Percentiles rank a stretch among this genome's conserved stretches.
These are phyloP conservation scores for Agapostemon virescens DNA, from an alignment of 2,888 invertebrate species.

Conservation along the genomic window DNA sequence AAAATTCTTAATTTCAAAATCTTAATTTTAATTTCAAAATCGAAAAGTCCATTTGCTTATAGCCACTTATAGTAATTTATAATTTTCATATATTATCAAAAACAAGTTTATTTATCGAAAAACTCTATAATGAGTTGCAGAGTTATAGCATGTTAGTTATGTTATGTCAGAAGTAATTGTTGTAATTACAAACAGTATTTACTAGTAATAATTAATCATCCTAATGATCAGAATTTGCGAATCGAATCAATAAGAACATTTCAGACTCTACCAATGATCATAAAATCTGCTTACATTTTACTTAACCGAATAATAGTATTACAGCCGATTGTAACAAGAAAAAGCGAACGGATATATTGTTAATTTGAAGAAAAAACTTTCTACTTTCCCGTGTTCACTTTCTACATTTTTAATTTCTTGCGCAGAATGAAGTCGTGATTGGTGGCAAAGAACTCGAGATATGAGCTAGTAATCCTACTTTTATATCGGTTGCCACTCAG, in stretches of 20 bases:
- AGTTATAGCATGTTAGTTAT: no score
- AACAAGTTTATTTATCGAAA: not conserved
- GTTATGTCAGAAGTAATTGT: no score
- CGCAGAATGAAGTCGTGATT: conserved; percentile 7
- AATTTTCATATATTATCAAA: no score
- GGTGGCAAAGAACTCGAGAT: conserved; percentile 4
- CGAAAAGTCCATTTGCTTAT: no score
- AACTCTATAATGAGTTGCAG: not conserved
- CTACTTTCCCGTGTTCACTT: not conserved
- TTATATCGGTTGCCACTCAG: conserved; percentile 56
- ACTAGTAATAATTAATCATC: no score
- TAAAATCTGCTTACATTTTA: not conserved
- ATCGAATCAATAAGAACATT: not conserved
- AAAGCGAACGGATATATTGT: not conserved
- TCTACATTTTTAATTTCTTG: conserved; percentile 6
- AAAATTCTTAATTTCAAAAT: no score
- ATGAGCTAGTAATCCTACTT: conserved; percentile 36
- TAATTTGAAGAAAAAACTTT: not conserved
- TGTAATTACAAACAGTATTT: no score
- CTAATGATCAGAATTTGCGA: not conserved
- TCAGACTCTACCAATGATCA: not conserved
- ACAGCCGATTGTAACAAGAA: not conserved
- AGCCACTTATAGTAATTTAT: no score
- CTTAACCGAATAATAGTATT: not conserved
- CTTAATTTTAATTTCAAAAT: no score